Conservation (phyloP, 2,888 invertebrate genomes). For the Mellilla xanthometata region DNA sequence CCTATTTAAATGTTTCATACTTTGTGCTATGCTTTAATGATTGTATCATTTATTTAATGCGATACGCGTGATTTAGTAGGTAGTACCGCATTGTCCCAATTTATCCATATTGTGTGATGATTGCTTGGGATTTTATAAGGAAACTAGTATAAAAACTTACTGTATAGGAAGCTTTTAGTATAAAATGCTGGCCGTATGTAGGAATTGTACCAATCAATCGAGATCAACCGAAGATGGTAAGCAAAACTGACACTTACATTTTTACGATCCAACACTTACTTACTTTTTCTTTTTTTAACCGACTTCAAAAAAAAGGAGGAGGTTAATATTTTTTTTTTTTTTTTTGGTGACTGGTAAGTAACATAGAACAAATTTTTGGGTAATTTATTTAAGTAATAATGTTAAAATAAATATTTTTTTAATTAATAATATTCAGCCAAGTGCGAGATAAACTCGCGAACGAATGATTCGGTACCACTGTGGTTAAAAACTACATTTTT, state of each 20-base stretch:
- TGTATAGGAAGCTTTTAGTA: constrained; percentile 14
- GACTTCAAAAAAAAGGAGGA: too few relatives aligned
- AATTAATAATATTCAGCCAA: too few relatives aligned
- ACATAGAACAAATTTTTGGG: too few relatives aligned
- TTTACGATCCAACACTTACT: too few relatives aligned
- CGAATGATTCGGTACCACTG: too few relatives aligned
- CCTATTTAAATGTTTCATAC: neutral
- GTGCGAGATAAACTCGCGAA: too few relatives aligned
- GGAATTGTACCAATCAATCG: constrained; percentile 8
- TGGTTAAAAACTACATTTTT: too few relatives aligned
- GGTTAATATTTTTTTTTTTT: too few relatives aligned
- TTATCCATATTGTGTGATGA: constrained; percentile 1
- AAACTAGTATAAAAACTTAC: constrained; percentile 11
- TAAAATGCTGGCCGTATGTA: constrained; percentile 5
- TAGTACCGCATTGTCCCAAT: constrained; percentile 12
- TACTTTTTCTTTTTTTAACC: too few relatives aligned
- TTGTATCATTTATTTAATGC: constrained; percentile 10
- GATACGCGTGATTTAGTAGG: constrained; percentile 10
- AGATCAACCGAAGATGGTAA: constrained; percentile 18
- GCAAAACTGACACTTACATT: constrained; percentile 8
- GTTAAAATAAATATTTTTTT: too few relatives aligned
- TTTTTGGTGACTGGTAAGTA: too few relatives aligned
- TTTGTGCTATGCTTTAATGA: constrained; percentile 6
- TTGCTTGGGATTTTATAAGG: constrained; percentile 2
- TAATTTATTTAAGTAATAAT: too few relatives aligned